phyloP scores from a whole-genome alignment of 2,113 vertebrate species.

The Microcebus murinus region DNA sequence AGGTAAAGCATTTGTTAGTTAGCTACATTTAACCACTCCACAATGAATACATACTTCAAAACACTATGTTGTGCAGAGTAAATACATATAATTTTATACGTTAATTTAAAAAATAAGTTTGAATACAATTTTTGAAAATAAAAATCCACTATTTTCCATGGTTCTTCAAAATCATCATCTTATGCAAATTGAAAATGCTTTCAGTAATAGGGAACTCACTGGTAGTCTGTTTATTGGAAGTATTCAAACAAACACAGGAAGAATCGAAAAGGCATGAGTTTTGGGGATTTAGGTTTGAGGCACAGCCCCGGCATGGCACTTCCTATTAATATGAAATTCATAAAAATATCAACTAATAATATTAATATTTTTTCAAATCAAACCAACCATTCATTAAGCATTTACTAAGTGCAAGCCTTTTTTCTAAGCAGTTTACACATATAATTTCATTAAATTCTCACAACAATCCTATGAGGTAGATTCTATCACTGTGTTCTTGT shows the following conservation, averaged over 20 bases:
- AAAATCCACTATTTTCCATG: constrained; percentile 24
- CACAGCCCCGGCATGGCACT: not conserved
- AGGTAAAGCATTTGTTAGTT: not conserved
- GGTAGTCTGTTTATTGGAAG: not conserved
- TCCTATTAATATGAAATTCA: not conserved
- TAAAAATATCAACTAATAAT: constrained; percentile 7
- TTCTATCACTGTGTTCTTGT: not conserved
- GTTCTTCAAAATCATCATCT: not conserved
- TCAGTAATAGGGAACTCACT: not conserved
- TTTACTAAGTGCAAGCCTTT: not conserved
- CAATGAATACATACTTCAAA: not conserved
- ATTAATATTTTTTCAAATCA: not conserved
- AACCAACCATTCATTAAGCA: constrained; percentile 23
- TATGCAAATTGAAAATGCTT: not conserved
- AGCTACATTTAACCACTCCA: not conserved
- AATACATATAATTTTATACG: not conserved
- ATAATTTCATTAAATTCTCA: not conserved
- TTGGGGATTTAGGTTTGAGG: not conserved
- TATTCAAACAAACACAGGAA: constrained; percentile 11
- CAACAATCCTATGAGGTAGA: not conserved
- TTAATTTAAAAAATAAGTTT: not conserved
- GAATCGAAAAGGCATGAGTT: not conserved
- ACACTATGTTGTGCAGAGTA: not conserved
- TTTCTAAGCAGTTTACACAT: not conserved
- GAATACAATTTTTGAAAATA: not conserved